Base-by-base conservation (phyloP, 1,140 invertebrate species). In the Dreissena rostriformis region DNA sequence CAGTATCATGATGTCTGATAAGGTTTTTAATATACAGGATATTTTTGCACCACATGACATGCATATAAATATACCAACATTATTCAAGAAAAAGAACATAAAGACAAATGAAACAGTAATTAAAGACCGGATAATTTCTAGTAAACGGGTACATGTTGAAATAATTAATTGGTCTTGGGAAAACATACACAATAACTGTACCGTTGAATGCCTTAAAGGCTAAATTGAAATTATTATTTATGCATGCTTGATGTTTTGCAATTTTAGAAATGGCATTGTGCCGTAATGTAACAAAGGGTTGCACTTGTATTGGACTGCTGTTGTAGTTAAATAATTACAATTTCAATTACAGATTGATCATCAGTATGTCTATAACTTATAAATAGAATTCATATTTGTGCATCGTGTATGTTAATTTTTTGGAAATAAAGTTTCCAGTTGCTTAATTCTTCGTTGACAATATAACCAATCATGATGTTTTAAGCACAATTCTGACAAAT, bases 1-100 rank as follows among this genome's bases (percentile, higher is more conserved):
- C 51, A 57, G n/a, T n/a, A 84, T 86, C 4, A 84, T 88, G 86
- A 70, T n/a, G n/a, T n/a, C 85, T 1, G 85, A 88, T 49, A 86
- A 84, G 71, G 87, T 80, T 6, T 86, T 88, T 63, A 82, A 86
- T 84, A 77, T 86, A 6, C 75, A 88, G 24, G 80, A 88, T 61
- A 55, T 79, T 28, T 83, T 86, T 80, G 84, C 84, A 49, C 66
- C 73, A 28, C 39, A 77, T 67, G 70, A 87, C 52, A 29, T 87
- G 12, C 51, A 72, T 17, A 67, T 87, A 26, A 87, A 86, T 55
- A 87, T 86, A 28, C 84, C 75, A 61, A 79, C 84, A 55, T 83
- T 86, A 39, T 83, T 86, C 26, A 67, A 67, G 52, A 83, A 79
- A 22, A 79, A 83, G 70, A 85, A 86, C 26, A 55, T 51, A 68